These are phyloP conservation scores for Coendou prehensilis DNA, from an alignment of 2,797 vertebrate genomes.

Conservation along the genomic window DNA sequence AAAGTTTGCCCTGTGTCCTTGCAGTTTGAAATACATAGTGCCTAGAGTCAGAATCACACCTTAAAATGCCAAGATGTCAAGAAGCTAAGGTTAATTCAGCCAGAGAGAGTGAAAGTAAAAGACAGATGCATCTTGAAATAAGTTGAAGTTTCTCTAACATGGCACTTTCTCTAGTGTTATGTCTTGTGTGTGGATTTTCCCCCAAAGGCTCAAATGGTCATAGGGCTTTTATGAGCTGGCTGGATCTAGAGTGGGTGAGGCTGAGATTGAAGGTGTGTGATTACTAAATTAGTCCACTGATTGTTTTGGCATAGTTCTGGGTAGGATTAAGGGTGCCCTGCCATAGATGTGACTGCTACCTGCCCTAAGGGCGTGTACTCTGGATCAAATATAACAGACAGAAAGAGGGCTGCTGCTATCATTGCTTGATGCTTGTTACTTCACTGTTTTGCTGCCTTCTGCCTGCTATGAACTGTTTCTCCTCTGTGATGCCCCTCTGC, in stretches of 20 bases:
- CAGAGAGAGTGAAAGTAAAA: conserved; percentile 35
- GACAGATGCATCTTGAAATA: not conserved
- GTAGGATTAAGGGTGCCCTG: not conserved
- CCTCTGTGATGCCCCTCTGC: not conserved
- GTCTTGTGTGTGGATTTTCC: not conserved
- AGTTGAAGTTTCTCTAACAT: not conserved
- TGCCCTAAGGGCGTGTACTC: not conserved
- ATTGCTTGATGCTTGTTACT: not conserved
- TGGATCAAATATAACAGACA: not conserved
- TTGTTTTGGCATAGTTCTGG: not conserved
- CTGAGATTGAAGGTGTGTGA: not conserved
- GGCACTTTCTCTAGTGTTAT: not conserved
- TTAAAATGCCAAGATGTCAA: not conserved
- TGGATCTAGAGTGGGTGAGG: no score
- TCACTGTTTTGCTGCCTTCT: not conserved
- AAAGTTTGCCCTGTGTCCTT: not conserved
- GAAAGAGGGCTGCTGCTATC: not conserved
- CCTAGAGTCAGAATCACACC: not conserved
- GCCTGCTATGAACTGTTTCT: not conserved
- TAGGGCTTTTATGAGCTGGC: not conserved
- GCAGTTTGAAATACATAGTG: not conserved
- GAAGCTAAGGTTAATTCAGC: not conserved
- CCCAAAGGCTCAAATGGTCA: not conserved
- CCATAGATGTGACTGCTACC: not conserved
- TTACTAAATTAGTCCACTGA: not conserved